Conservation (phyloP, 1,140 invertebrate genomes). For the Hormaphis cornu region DNA sequence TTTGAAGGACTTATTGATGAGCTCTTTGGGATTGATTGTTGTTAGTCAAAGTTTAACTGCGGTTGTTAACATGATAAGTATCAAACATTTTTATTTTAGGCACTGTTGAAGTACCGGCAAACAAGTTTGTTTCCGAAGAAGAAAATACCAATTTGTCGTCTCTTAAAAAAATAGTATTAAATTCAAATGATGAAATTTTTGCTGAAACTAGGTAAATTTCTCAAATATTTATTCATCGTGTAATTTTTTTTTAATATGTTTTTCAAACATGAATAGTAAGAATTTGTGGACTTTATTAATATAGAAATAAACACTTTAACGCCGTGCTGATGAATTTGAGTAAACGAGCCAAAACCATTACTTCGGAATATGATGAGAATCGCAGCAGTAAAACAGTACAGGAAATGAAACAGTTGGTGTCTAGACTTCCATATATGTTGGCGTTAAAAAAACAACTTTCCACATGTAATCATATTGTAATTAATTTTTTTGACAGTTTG, state of each 20-base stretch:
- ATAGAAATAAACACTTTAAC: slow-evolving; percentile 87
- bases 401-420: slow-evolving; percentile 90
- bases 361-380: slow-evolving; percentile 73
- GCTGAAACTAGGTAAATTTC: slow-evolving; percentile 56
- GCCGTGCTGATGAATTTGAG: slow-evolving; percentile 77
- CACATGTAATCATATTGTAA: slow-evolving; percentile 42
- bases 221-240: background rate
- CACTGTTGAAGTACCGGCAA: slow-evolving; percentile 71
- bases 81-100: slow-evolving; percentile 46
- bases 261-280: background rate
- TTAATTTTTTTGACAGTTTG: slow-evolving; percentile 53
- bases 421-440: slow-evolving; percentile 77
- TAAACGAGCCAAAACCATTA: slow-evolving; percentile 77
- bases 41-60: slow-evolving; percentile 45
- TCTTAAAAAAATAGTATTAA: slow-evolving; percentile 73
- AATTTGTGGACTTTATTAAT: slow-evolving; percentile 34
- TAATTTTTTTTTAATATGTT: background rate
- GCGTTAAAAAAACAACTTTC: slow-evolving; percentile 59
- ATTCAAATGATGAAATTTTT: slow-evolving; percentile 83
- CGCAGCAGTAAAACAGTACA: slow-evolving; percentile 77
- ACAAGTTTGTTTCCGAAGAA: slow-evolving; percentile 67
- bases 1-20: slow-evolving; percentile 96
- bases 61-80: background rate
- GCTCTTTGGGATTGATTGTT: slow-evolving; percentile 64
- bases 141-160: slow-evolving; percentile 50